phyloP scores from a whole-genome alignment of 2,888 invertebrate species.

The Sphecodes monilicornis region DNA sequence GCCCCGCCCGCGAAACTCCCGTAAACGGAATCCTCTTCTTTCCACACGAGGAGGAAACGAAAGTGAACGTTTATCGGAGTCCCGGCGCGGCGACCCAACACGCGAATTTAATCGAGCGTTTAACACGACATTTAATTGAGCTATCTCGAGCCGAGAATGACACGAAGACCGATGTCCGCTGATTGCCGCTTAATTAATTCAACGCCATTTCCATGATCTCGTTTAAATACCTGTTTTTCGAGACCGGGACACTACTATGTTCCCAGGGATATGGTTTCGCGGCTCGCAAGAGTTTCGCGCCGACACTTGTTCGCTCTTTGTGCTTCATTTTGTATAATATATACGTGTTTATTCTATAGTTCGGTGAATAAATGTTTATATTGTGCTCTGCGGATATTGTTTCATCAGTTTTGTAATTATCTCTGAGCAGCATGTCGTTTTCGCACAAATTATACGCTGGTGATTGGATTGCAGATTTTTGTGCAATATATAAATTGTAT shows the following conservation, averaged over 20 bases:
- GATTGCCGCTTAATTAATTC: slow-evolving; percentile 4
- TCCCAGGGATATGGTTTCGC: neutral
- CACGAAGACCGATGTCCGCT: slow-evolving; percentile 1
- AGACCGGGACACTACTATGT: neutral
- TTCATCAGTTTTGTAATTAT: neutral
- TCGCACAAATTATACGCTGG: too few relatives aligned
- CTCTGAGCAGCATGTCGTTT: neutral
- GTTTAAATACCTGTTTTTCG: neutral
- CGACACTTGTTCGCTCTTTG: too few relatives aligned
- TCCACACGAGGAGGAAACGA: slow-evolving; percentile 12
- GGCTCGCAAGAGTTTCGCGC: too few relatives aligned
- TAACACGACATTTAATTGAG: neutral
- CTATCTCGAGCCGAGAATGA: neutral
- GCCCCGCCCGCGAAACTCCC: neutral
- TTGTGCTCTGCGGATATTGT: neutral
- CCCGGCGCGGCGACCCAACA: neutral
- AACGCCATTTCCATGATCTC: neutral
- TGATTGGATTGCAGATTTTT: neutral
- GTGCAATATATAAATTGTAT: neutral
- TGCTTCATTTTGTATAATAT: neutral
- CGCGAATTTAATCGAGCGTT: slow-evolving; percentile 10
- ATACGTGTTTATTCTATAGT: too few relatives aligned
- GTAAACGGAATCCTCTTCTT: neutral
- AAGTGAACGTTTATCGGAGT: slow-evolving; percentile 5
- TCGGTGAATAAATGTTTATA: neutral